Evolutionary conservation across 2,113 vertebrate genomes (phyloP), one percentile per base, ranked within the genome.

Genomic region (Eretmochelys imbricata): DNA sequence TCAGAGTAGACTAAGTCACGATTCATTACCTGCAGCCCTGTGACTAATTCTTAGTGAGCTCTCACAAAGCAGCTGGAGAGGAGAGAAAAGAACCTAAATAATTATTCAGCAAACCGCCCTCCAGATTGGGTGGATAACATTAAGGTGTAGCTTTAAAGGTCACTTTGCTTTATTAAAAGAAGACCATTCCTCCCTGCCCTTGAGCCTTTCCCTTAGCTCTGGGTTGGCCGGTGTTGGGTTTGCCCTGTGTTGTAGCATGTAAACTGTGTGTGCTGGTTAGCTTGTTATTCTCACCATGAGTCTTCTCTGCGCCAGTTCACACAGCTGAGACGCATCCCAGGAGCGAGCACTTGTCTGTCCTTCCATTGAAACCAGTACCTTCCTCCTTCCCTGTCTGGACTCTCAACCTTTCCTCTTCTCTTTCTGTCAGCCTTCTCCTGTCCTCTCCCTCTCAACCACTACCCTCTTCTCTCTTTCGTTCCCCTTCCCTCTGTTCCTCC

Each of bases 41-140:
- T 95, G 82, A 93, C 89, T 96, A 91, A 93, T 96, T 97, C 80
- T 25, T 97, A 91, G 93, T 87, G 85, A 97, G 87, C 84, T 86
- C 49, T 87, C 90, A 83, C 88, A 59, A 79, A 89, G 79, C 57
- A 96, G 78, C 48, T 94, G 25, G 5, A 49, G 54, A 46, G 14
- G 12, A 69, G 19, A 96, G 84, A 69, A 95, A 82, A 48, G 80
- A 91, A 93, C 83, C 88, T 54, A 59, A 79, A 75, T 62, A 89
- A 91, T 93, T 90, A 82, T 81, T 93, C 83, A 42, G 85, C 5
- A 13, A 94, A 84, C 59, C 1, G 1, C 65, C 17, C 51, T 92
- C 78, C 53, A 93, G n/a, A 85, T 84, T 88, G 84, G 78, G 48
- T 13, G 2, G 87, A 82, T 84, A 87, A 88, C 27, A 20, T n/a